Conservation (phyloP, 2,113 vertebrate genomes). For the Passer montanus region DNA sequence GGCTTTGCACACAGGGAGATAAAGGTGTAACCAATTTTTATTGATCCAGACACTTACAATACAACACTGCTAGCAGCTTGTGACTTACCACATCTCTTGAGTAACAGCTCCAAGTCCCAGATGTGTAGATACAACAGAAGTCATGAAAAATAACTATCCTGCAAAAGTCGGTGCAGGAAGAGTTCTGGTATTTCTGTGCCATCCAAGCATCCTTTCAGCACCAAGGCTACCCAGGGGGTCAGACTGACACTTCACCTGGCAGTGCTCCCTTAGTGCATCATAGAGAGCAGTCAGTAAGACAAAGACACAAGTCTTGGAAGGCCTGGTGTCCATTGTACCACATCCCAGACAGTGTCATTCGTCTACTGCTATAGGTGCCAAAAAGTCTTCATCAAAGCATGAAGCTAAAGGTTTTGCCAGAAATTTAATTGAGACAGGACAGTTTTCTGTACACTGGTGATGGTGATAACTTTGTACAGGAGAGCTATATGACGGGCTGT, state of each 20-base stretch:
- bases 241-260: neutral
- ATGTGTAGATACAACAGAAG: neutral
- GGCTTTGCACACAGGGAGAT: neutral
- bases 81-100: neutral
- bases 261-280: neutral
- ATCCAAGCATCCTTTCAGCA: neutral
- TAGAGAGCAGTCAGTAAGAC: neutral
- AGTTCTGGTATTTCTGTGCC: neutral
- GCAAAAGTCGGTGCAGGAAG: neutral
- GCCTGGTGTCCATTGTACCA: neutral
- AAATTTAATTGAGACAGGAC: neutral
- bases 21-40: neutral
- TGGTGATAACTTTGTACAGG: neutral
- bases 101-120: neutral
- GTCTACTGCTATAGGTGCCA: neutral
- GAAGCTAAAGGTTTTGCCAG: neutral
- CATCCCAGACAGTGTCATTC: neutral
- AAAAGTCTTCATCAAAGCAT: neutral
- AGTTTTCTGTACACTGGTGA: neutral
- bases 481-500: neutral
- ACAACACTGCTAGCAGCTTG: neutral
- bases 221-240: neutral
- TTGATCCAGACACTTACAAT: neutral
- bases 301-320: neutral
- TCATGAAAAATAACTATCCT: neutral